These are phyloP conservation scores for Morpho achilles DNA, from an alignment of 2,888 invertebrate genomes.

Conservation along the genomic window DNA sequence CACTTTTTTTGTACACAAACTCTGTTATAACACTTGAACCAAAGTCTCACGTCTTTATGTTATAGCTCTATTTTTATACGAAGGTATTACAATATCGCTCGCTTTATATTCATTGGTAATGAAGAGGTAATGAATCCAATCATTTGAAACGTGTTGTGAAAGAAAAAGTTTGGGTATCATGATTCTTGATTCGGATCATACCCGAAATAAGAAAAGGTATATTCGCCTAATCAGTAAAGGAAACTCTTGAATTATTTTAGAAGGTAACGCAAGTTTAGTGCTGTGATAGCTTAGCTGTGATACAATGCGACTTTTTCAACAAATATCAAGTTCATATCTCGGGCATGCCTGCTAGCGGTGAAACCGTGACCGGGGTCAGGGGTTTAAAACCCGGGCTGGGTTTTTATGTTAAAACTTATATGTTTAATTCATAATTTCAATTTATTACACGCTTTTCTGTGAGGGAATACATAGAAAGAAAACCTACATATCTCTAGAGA, in stretches of 20 bases:
- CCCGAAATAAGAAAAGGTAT: neutral
- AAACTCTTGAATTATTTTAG: neutral
- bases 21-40: neutral
- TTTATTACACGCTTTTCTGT: too few relatives aligned
- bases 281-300: too few relatives aligned
- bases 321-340: too few relatives aligned
- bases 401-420: too few relatives aligned
- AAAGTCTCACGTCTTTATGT: conserved; percentile 1
- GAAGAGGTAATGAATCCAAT: conserved; percentile 18
- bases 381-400: too few relatives aligned
- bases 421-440: too few relatives aligned
- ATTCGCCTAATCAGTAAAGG: neutral
- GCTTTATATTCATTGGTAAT: conserved; percentile 19
- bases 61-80: neutral
- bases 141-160: conserved; percentile 12
- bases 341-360: too few relatives aligned
- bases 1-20: neutral
- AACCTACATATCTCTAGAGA: too few relatives aligned
- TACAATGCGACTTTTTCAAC: too few relatives aligned
- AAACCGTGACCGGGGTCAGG: too few relatives aligned
- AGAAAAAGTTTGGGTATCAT: conserved; percentile 1
- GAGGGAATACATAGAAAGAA: too few relatives aligned
- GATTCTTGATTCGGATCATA: neutral
- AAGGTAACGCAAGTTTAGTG: neutral
- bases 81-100: conserved; percentile 4